A percentile compares a stretch with the other conserved stretches of the same genome.
phyloP scores from a whole-genome alignment of 2,797 vertebrate genomes.

The Rhynchotus rufescens region DNA sequence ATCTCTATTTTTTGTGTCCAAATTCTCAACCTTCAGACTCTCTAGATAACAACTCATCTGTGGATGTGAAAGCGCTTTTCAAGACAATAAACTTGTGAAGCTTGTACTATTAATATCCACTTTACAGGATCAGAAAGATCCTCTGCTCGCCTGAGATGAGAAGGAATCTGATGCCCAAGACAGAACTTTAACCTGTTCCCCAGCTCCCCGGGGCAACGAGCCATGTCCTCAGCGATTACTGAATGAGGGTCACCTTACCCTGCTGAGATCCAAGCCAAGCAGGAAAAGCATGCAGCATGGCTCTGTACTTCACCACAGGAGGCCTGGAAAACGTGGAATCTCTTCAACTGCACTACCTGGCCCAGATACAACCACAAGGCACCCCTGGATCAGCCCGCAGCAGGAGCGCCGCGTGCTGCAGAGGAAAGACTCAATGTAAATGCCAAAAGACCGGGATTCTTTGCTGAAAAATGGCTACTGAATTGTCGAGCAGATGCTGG shows the following conservation, averaged over 20 bases:
- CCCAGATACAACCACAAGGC: not conserved
- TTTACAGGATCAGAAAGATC: not conserved
- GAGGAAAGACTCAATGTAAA: not conserved
- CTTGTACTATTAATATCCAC: not conserved
- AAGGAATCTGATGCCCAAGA: not conserved
- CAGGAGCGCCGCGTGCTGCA: not conserved
- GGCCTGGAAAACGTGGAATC: not conserved
- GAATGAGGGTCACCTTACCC: not conserved
- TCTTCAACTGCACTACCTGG: not conserved
- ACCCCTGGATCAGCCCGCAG: not conserved
- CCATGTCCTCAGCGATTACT: rapidly evolving
- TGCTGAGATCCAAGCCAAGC: rapidly evolving
- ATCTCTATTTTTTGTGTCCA: not conserved
- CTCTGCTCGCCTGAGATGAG: not conserved
- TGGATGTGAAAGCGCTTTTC: not conserved
- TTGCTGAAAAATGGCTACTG: not conserved
- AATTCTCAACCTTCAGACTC: not conserved
- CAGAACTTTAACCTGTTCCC: not conserved
- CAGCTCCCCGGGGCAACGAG: not conserved
- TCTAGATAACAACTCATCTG: not conserved
- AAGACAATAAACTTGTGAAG: not conserved
- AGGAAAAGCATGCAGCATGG: rapidly evolving
- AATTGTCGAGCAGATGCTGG: not conserved
- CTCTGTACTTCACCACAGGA: not conserved
- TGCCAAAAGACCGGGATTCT: not conserved